phyloP scores from a whole-genome alignment of 2,113 vertebrate genomes.

The Corydoras maculifer region DNA sequence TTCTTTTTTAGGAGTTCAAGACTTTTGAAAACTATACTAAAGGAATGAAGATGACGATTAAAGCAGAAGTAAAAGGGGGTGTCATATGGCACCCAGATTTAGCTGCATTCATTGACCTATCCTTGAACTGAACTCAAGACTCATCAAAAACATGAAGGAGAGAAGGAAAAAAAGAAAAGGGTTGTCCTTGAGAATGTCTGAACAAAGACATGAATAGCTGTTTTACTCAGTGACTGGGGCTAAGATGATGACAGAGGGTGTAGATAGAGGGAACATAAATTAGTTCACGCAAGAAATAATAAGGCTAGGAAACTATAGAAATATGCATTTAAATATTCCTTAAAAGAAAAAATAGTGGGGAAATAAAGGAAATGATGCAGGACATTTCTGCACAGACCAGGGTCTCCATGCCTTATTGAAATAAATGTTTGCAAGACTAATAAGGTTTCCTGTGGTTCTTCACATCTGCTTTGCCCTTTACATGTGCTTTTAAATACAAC shows the following conservation, averaged over 20 bases:
- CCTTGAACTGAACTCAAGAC: conserved; percentile 50
- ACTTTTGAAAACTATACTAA: neutral
- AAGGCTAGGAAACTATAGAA: conserved; percentile 10
- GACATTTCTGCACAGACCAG: conserved; percentile 36
- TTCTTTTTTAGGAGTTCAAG: conserved; percentile 46
- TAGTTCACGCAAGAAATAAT: conserved; percentile 34
- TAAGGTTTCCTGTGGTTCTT: conserved; percentile 50
- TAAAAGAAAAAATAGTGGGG: neutral
- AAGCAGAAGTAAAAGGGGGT: conserved; percentile 19
- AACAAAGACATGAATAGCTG: conserved; percentile 4
- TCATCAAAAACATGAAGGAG: conserved; percentile 23
- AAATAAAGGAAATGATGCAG: neutral
- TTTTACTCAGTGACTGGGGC: conserved; percentile 15
- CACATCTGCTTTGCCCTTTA: conserved; percentile 53
- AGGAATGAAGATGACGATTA: conserved; percentile 15
- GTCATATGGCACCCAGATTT: conserved; percentile 58
- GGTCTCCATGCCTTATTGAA: conserved; percentile 46
- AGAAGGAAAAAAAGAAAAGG: conserved; percentile 3
- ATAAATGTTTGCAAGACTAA: conserved; percentile 52
- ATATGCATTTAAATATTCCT: neutral
- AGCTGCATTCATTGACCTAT: conserved; percentile 39
- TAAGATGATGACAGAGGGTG: neutral
- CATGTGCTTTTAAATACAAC: conserved; percentile 55
- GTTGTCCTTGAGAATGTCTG: conserved; percentile 4
- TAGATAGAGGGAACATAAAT: conserved; percentile 1